Evolutionary conservation across 1,140 invertebrate genomes (phyloP).

Genomic region (Rhopalosiphum maidis): DNA sequence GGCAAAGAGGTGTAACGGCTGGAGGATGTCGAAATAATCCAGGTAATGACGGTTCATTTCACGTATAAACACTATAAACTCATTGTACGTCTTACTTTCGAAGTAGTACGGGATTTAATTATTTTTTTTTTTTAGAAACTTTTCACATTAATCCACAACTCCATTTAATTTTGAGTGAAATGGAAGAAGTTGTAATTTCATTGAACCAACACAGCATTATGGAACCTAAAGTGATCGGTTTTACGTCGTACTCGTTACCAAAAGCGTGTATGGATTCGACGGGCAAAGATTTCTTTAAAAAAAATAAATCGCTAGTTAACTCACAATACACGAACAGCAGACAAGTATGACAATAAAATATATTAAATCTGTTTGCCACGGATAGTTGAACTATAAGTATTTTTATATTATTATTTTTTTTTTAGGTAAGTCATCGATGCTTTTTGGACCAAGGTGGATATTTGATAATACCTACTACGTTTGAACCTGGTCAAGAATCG

Average conservation of each 20-base stretch:
- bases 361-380: too few species aligned
- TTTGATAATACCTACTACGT: constrained; percentile 87
- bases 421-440: constrained; percentile 71
- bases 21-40: constrained; percentile 90
- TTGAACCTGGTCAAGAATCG: constrained; percentile 89
- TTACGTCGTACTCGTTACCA: constrained; percentile 83
- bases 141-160: constrained; percentile 94
- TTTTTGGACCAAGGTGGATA: constrained; percentile 84
- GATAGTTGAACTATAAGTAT: background rate
- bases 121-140: constrained; percentile 74
- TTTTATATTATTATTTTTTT: constrained; percentile 8
- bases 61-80: background rate
- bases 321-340: constrained; percentile 91
- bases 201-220: constrained; percentile 90
- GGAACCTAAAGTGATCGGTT: constrained; percentile 92
- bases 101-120: background rate
- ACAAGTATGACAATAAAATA: constrained; percentile 71
- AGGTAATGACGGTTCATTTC: constrained; percentile 63
- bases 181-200: constrained; percentile 85
- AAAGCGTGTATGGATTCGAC: constrained; percentile 74
- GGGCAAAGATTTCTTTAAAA: constrained; percentile 82
- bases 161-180: constrained; percentile 79
- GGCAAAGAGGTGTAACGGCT: constrained; percentile 86
- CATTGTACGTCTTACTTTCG: background rate
- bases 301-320: constrained; percentile 85